These are phyloP conservation scores for Champsocephalus gunnari DNA, from an alignment of 2,797 vertebrate genomes.

Conservation along the genomic window DNA sequence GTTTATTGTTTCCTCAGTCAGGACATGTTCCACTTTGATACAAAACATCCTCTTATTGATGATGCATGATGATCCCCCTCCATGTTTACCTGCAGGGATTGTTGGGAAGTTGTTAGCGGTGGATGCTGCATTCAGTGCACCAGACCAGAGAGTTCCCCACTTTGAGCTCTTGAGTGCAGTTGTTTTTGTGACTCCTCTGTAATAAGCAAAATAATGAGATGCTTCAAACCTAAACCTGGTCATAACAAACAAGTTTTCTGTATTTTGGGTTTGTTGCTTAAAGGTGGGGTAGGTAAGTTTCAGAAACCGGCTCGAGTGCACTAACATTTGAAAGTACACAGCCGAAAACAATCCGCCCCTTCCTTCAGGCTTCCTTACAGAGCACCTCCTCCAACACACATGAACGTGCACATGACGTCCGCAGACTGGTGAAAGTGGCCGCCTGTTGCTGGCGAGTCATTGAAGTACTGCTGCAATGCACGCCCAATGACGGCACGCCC, in stretches of 20 bases:
- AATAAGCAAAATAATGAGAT: neutral
- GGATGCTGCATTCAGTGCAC: neutral
- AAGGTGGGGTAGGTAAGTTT: no score
- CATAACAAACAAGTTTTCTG: neutral
- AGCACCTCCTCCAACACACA: no score
- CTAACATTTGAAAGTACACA: no score
- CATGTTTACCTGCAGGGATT: neutral
- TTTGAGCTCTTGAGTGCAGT: neutral
- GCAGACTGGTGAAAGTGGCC: no score
- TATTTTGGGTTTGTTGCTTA: neutral
- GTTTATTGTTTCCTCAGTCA: neutral
- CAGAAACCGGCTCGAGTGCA: no score
- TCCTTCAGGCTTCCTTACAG: no score
- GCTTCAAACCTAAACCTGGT: neutral
- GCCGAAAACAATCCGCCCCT: no score
- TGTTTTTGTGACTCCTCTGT: neutral
- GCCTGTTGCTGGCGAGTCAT: no score
- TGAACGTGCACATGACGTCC: no score
- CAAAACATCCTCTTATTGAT: neutral
- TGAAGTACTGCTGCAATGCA: no score
- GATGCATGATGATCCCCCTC: neutral
- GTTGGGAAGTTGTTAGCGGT: neutral
- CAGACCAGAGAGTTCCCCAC: neutral
- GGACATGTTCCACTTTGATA: neutral
- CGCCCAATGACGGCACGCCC: no score